Base-by-base conservation (phyloP, 2,888 invertebrate species). In the Nomada fabriciana region DNA sequence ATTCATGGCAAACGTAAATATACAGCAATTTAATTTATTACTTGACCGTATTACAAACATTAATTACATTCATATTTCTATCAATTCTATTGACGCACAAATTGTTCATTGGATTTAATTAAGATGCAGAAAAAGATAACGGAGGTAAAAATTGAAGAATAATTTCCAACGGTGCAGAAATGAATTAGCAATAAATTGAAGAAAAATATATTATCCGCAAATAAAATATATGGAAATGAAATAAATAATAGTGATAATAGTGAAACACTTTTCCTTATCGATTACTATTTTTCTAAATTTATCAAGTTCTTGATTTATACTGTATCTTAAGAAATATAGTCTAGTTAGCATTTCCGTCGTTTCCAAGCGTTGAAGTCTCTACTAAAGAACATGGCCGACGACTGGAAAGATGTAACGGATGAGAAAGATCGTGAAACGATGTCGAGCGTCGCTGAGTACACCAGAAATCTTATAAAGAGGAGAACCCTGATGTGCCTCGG, bases 1-100 rank as follows among this genome's bases (percentile, higher is more conserved):
- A n/a, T 47, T 1, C 78, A 83, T 1, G 79, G 81, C 42, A 76
- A 69, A 83, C 20, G 88, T 87, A 71, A 88, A 72, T 81, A 83
- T 71, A 25, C 10, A 10, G 10, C 29, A 18, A 13, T 73, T 42
- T 2, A n/a, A 42, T 10, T 42, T 10, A 36, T 7, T 2, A 36
- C n/a, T 61, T 11, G 18, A 25, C 10, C 23, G 13, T 57, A 13
- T 23, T 55, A 20, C 20, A 0, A 60, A 36, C 59, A 25, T 60
- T 7, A 10, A 53, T 53, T 50, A 5, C 0, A 50, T 50, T 25
- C 55, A 55, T 0, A 50, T 50, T 50, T 50, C 18, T 11, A 50
- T 36, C 36, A 36, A 36, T 36, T 1, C 36, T 36, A 36, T 36
- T 36, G 7, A 7, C 36, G 7, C 36, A 36, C 36, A 5, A 36